Evolutionary conservation across 2,888 invertebrate genomes (phyloP), one percentile per base, ranked within the genome.

Genomic region (Sphaerophoria taeniata): DNA sequence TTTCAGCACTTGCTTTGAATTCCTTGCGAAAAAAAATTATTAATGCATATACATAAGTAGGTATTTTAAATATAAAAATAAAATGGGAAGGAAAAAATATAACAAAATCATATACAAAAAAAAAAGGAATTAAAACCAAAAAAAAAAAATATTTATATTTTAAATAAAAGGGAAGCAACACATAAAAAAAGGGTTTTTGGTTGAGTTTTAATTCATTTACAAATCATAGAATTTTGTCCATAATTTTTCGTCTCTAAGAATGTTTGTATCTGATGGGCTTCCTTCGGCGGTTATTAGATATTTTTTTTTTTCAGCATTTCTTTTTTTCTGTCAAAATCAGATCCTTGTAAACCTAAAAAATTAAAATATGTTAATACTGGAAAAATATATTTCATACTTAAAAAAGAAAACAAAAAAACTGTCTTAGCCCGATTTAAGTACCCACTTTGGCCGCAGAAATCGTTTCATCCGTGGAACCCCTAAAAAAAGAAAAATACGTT

Each of bases 401-500:
- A 24, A 24, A 24, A 24, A 24, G 1, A 12, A 12, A 34, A 11
- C 0, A 1, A 36, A 14, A 36, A 14, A 14, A 5, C 14, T 58
- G 36, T 4, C 16, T 7, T 2, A 7, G 2, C 24, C 24, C 1
- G 24, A 24, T 24, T 24, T 2, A 24, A 24, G 1, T 24, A 24
- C 24, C 24, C 2, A 2, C 2, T 24, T 24, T 24, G 24, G 2
- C 24, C 24, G 33, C 9, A 4, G 12, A 9, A 12, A 43, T 43
- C 3, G 11, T 11, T 43, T 11, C n/a, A 14, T 4, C 45, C 39
- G 61, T 63, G 36, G 9, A 24, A 39, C 47, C 71, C 79, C 80
- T 81, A 83, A 6, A 39, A 86, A 80, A 76, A 71, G 87, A 88
- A 84, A 87, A 88, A 88, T 88, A 87, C 61, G 83, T 87, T 83